Conservation (phyloP, 2,888 invertebrate genomes). For the Pandemis cinnamomeana region DNA sequence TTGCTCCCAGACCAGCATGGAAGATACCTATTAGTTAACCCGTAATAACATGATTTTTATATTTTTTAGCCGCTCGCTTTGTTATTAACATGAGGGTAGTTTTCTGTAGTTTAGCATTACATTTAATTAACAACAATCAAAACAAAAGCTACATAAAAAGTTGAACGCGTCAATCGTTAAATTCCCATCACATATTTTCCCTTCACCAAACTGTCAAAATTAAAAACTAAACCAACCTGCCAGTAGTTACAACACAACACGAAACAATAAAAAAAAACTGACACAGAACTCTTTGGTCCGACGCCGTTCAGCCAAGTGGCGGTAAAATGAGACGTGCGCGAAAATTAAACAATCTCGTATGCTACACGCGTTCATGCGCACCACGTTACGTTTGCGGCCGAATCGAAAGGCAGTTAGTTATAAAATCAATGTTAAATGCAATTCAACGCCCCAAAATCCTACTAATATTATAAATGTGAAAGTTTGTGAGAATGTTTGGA, state of each 20-base stretch:
- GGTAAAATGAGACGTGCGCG: neutral
- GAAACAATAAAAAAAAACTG: neutral
- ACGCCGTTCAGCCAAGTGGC: slow-evolving; percentile 6
- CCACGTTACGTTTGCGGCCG: neutral
- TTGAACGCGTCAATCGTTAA: no score
- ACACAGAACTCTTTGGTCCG: slow-evolving; percentile 5
- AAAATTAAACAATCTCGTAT: slow-evolving; percentile 4
- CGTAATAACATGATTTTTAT: no score
- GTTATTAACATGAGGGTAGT: no score
- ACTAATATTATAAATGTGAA: no score
- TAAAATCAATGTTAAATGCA: neutral
- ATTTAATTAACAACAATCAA: no score
- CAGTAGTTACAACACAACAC: slow-evolving; percentile 7
- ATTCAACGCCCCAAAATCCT: neutral
- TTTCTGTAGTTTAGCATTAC: no score
- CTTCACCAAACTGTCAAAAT: neutral
- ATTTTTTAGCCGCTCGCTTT: no score
- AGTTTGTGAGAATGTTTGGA: no score
- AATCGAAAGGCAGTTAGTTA: neutral
- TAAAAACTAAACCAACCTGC: neutral
- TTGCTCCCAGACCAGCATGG: no score
- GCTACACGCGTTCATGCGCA: neutral
- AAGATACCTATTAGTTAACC: no score
- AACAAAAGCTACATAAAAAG: no score
- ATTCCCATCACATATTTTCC: neutral